Evolutionary conservation across 2,113 vertebrate genomes (phyloP).

Genomic region (Isurus oxyrinchus): DNA sequence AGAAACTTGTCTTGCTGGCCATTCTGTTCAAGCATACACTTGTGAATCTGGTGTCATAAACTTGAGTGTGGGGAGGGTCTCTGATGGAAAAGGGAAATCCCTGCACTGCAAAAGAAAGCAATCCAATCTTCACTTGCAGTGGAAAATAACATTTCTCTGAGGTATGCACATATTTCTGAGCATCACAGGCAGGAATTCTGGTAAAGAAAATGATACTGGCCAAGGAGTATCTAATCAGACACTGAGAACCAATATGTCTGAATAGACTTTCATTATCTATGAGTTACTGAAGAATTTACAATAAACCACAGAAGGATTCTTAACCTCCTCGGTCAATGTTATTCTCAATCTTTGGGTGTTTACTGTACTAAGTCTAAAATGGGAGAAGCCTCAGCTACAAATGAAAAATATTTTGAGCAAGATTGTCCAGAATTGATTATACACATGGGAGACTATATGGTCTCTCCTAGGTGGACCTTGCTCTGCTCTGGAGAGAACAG

Average conservation of each 20-base stretch:
- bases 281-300: background rate
- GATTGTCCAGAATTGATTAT: background rate
- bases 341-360: background rate
- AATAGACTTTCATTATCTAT: background rate
- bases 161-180: background rate
- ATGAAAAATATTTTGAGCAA: background rate
- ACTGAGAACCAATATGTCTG: background rate
- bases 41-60: too few relatives aligned
- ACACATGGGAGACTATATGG: background rate
- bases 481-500: background rate
- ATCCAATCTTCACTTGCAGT: background rate
- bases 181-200: background rate
- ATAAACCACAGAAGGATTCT: background rate
- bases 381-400: background rate
- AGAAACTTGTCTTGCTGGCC: too few relatives aligned
- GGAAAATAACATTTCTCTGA: background rate
- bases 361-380: background rate
- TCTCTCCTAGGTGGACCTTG: background rate
- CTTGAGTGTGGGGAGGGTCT: too few relatives aligned
- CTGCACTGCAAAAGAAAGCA: background rate
- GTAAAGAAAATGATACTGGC: background rate
- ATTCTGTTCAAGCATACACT: too few relatives aligned
- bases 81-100: too few relatives aligned
- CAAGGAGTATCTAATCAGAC: background rate
- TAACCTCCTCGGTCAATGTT: background rate